Base-by-base conservation (phyloP, 1,140 invertebrate species). In the Drosophila yakuba region DNA sequence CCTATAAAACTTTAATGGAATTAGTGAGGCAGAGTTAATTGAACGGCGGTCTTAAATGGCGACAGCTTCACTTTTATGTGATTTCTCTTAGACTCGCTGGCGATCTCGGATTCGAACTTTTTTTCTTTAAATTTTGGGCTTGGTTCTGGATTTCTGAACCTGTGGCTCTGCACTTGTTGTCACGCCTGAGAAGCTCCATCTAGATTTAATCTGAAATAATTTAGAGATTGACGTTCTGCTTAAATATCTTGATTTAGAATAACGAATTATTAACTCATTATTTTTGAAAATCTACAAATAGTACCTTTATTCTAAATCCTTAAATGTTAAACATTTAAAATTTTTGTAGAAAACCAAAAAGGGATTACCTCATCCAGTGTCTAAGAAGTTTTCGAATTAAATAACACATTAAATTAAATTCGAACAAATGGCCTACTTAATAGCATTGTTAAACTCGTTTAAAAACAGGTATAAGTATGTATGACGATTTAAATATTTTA, bases 1-100 rank as follows among this genome's bases (percentile, higher is more conserved):
- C 63, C 67, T 20, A 71, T 69, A 71, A 71, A 71, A 71, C 41
- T 66, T 68, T 69, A 71, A 57, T 71, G 67, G 63, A 71, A 71
- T 71, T 71, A 71, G 67, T 71, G 67, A 48, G 63, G 35, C 50
- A 47, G 51, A 48, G 67, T 71, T 71, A 71, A 71, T 71, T 71
- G 63, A 71, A 71, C 35, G 63, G 2, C 35, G 50, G 62, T 41
- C 32, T 54, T 45, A 73, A 52, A 71, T 58, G 51, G 57, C 57
- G 74, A 56, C 62, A 64, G 59, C 62, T 63, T 66, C 43, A 67
- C 35, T 57, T 62, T 54, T 25, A 60, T 68, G 43, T 38, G 17
- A 32, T 38, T 38, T 66, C 45, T 48, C 25, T 48, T 20, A 48
- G 45, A 48, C 45, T 48, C 14, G 45, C 45, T 48, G 45, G 45